These are phyloP conservation scores for Idaea biselata DNA, from an alignment of 2,888 invertebrate genomes.

Conservation along the genomic window DNA sequence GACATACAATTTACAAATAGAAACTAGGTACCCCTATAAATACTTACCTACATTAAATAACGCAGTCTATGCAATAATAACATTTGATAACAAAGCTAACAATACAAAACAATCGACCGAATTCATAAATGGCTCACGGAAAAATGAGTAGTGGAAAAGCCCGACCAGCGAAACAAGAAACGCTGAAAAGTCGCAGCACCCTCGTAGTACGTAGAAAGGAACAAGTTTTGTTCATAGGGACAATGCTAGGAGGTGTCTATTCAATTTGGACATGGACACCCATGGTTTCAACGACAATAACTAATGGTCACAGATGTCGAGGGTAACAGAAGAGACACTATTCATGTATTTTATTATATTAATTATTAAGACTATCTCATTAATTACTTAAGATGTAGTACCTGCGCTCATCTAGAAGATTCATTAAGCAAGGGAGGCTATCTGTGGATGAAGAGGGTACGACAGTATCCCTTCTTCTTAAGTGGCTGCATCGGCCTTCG, in stretches of 20 bases:
- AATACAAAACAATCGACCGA: conserved; percentile 35
- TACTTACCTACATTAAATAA: neutral
- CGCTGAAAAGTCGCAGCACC: conserved; percentile 18
- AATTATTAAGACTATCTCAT: too few relatives aligned
- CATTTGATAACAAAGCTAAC: conserved; percentile 27
- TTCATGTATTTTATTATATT: too few relatives aligned
- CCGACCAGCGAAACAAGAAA: conserved; percentile 29
- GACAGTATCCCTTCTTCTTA: too few relatives aligned
- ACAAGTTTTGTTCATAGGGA: conserved; percentile 19
- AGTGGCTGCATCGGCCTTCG: too few relatives aligned
- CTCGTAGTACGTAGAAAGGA: conserved; percentile 14
- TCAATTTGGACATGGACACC: conserved; percentile 35
- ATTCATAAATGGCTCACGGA: conserved; percentile 31
- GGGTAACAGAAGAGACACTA: conserved; percentile 26
- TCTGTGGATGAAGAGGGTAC: too few relatives aligned
- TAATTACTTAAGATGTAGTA: too few relatives aligned
- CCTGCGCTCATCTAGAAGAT: too few relatives aligned
- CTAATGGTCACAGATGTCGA: conserved; percentile 36
- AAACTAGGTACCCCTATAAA: neutral
- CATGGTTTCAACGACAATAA: conserved; percentile 44
- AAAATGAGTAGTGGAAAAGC: conserved; percentile 30
- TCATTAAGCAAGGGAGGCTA: too few relatives aligned
- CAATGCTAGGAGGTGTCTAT: conserved; percentile 27
- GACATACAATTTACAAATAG: neutral
- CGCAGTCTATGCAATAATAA: conserved; percentile 2